These are phyloP conservation scores for Terebella lapidaria DNA, from an alignment of 2,888 invertebrate genomes.

Conservation along the genomic window DNA sequence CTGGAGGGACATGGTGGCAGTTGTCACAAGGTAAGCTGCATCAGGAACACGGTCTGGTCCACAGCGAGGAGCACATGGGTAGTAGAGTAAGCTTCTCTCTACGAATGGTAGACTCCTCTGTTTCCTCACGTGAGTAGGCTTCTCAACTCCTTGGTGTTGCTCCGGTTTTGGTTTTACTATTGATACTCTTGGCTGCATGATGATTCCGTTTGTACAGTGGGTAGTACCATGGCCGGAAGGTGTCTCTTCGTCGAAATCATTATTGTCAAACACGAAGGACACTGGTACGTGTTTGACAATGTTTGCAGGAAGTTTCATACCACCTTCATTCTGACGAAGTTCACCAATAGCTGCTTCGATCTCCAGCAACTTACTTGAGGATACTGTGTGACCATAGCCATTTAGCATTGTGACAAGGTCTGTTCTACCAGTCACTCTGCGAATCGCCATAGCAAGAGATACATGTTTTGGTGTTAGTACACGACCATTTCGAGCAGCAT, in stretches of 20 bases:
- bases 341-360: conserved; percentile 1
- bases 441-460: not conserved
- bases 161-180: not conserved
- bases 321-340: not conserved
- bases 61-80: not conserved
- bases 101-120: not conserved
- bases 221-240: not conserved
- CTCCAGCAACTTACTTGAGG: not conserved
- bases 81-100: not conserved
- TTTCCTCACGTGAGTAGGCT: not conserved
- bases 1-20: not conserved
- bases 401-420: not conserved
- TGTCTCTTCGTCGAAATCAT: conserved; percentile 1
- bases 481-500: too few relatives aligned
- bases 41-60: not conserved
- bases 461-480: conserved; percentile 4
- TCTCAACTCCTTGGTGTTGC: not conserved
- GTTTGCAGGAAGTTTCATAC: not conserved
- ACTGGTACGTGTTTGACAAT: not conserved
- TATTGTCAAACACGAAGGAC: conserved; percentile 1
- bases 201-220: conserved; percentile 1
- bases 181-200: not conserved
- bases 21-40: not conserved
- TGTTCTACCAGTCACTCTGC: not conserved
- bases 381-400: conserved; percentile 1